These are phyloP conservation scores for Stenchaetothrips biformis DNA, from an alignment of 2,888 invertebrate species.

Conservation along the genomic window DNA sequence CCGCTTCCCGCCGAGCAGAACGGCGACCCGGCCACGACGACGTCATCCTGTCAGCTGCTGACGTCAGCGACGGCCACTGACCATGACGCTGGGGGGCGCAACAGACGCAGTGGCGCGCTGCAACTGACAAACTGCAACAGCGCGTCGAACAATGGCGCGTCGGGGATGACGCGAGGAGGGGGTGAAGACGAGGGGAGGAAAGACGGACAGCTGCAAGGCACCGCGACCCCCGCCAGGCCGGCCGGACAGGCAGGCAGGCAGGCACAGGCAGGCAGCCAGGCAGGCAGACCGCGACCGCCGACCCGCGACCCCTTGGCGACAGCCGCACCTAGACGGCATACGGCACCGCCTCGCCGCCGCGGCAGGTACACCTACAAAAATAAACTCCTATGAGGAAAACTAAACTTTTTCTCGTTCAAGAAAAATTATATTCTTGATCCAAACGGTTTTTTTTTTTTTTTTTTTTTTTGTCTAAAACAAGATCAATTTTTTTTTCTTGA, in stretches of 20 bases:
- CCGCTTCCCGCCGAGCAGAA: conserved; percentile 10
- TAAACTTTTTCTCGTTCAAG: too few species aligned
- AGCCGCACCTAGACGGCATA: too few species aligned
- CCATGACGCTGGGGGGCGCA: neutral
- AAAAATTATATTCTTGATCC: too few species aligned
- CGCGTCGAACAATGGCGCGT: neutral
- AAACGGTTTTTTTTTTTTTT: too few species aligned
- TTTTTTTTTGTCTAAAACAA: too few species aligned
- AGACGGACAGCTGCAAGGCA: too few species aligned
- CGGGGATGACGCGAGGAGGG: neutral
- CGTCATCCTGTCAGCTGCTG: neutral
- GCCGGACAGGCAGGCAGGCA: neutral
- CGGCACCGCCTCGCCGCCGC: neutral
- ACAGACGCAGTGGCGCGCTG: neutral
- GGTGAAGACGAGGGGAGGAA: too few species aligned
- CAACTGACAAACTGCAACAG: neutral
- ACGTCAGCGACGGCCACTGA: neutral
- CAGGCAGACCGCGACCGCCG: conserved; percentile 2
- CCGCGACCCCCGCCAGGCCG: neutral
- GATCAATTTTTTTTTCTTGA: too few species aligned
- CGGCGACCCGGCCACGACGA: neutral
- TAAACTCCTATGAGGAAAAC: too few species aligned
- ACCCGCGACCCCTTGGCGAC: neutral
- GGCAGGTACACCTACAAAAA: too few species aligned
- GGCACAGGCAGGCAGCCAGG: too few species aligned